Percentiles rank a stretch among this genome's conserved stretches.
These are phyloP conservation scores for Onthophagus sagittarius DNA, from an alignment of 2,888 invertebrate genomes.

Conservation along the genomic window DNA sequence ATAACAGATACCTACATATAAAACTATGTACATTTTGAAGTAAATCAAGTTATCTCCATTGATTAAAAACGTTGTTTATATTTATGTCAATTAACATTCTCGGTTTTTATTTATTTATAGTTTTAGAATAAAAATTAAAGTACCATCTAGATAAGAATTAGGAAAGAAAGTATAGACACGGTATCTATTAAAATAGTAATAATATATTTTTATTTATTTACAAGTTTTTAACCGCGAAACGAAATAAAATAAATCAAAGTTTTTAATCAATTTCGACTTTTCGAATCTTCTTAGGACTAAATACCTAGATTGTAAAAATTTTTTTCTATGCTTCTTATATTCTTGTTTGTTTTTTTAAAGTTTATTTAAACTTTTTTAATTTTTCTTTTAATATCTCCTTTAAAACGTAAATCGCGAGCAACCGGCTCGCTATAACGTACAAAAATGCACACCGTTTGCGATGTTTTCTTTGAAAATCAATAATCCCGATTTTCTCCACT, in stretches of 20 bases:
- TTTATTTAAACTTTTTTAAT: background rate
- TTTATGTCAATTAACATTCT: background rate
- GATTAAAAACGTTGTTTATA: background rate
- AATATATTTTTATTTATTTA: background rate
- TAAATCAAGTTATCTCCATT: background rate
- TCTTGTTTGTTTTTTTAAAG: background rate
- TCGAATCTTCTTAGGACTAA: background rate
- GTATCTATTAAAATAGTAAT: too few species aligned
- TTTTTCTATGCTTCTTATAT: background rate
- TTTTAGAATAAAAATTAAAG: background rate
- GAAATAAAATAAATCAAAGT: slow-evolving; percentile 1
- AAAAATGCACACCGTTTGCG: background rate
- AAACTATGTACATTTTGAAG: slow-evolving; percentile 10
- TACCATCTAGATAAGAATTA: background rate
- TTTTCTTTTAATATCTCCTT: background rate
- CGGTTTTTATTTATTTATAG: background rate
- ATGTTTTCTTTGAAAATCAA: background rate
- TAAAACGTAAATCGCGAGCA: background rate
- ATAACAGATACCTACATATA: slow-evolving; percentile 14
- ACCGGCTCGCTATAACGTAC: background rate
- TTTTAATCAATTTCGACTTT: slow-evolving; percentile 2
- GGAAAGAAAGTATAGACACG: background rate
- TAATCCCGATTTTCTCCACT: background rate
- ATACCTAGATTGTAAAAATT: slow-evolving; percentile 3
- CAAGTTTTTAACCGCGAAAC: background rate